Percentiles rank a stretch among this genome's conserved stretches.
Conservation (phyloP, 1,140 invertebrate species). For the Lepidotrigona ventralis region DNA sequence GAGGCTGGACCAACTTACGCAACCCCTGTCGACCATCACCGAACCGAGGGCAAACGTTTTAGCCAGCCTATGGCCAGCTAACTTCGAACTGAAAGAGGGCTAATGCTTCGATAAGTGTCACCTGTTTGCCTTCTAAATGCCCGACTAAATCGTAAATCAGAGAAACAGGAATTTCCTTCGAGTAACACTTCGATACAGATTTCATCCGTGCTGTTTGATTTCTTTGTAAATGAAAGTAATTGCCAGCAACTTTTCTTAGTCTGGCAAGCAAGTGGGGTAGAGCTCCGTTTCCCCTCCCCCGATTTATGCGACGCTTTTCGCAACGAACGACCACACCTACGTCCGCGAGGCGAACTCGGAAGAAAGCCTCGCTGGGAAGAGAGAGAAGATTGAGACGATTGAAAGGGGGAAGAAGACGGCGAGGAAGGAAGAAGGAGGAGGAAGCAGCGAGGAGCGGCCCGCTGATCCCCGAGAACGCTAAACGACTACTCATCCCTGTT, state of each 20-base stretch:
- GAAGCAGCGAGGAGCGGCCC: constrained; percentile 45
- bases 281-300: background rate
- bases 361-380: background rate
- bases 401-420: background rate
- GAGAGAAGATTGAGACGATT: constrained; percentile 9
- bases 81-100: background rate
- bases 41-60: constrained; percentile 30
- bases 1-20: constrained; percentile 65
- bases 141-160: background rate
- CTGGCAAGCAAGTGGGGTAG: too few species aligned
- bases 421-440: constrained; percentile 23
- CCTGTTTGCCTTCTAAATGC: too few species aligned
- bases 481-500: constrained; percentile 78
- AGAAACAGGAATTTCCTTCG: too few species aligned
- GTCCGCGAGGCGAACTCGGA: constrained; percentile 22
- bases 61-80: background rate
- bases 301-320: background rate
- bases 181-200: too few species aligned
- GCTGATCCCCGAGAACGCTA: constrained; percentile 67
- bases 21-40: constrained; percentile 60
- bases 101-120: too few species aligned
- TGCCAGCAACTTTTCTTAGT: background rate
- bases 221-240: background rate
- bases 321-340: constrained; percentile 22
- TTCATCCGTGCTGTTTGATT: too few species aligned